phyloP scores from a whole-genome alignment of 2,888 invertebrate species.

The Epinotia demarniana region DNA sequence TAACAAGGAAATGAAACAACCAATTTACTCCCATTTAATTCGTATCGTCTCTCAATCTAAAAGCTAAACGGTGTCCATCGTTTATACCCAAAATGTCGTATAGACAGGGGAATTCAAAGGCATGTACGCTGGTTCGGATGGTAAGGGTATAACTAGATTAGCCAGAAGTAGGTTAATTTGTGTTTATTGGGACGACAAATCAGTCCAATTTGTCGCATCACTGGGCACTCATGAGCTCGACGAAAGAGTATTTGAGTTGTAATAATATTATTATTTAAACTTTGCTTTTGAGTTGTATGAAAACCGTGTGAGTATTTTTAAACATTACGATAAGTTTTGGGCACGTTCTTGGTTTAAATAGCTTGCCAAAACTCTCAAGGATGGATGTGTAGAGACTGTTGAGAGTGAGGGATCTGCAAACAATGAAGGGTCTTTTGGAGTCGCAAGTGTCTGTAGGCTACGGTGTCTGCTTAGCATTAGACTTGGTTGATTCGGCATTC shows the following conservation, averaged over 20 bases:
- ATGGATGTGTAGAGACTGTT: too few relatives aligned
- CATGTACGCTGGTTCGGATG: slow-evolving; percentile 1
- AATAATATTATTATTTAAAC: slow-evolving; percentile 4
- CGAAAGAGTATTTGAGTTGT: slow-evolving; percentile 6
- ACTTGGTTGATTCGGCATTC: too few relatives aligned
- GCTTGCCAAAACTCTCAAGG: too few relatives aligned
- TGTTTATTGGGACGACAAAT: slow-evolving; percentile 45
- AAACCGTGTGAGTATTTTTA: too few relatives aligned
- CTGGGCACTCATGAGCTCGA: slow-evolving; percentile 15
- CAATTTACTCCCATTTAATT: slow-evolving; percentile 23
- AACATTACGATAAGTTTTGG: too few relatives aligned
- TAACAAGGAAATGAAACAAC: slow-evolving; percentile 6
- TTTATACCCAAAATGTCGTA: slow-evolving; percentile 17
- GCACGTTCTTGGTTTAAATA: too few relatives aligned
- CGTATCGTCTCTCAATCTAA: slow-evolving; percentile 26
- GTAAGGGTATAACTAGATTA: slow-evolving; percentile 27
- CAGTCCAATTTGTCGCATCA: slow-evolving; percentile 39
- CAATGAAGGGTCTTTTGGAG: too few relatives aligned
- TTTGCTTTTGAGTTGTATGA: neutral
- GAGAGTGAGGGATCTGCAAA: too few relatives aligned
- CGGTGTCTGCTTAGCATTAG: too few relatives aligned
- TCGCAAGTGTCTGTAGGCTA: too few relatives aligned
- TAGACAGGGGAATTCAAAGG: neutral
- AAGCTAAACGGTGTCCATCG: slow-evolving; percentile 8
- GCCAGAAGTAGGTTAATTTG: slow-evolving; percentile 41